Percentiles rank a stretch among this genome's conserved stretches.
Conservation (phyloP, 2,113 vertebrate genomes). For the Semnopithecus entellus region DNA sequence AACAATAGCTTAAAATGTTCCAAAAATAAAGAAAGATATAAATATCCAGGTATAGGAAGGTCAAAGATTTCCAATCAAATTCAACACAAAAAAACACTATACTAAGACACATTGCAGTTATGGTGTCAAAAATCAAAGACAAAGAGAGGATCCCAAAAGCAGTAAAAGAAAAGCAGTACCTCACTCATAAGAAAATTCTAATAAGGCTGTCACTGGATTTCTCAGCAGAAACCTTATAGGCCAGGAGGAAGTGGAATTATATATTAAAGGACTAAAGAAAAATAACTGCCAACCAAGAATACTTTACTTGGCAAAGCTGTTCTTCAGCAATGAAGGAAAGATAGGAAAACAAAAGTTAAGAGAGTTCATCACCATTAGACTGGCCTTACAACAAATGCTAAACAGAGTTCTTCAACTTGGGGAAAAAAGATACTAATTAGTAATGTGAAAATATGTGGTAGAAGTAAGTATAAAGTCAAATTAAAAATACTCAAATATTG, state of each 20-base stretch:
- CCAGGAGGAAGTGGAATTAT: background rate
- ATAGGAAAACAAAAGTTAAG: background rate
- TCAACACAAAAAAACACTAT: background rate
- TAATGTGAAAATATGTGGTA: background rate
- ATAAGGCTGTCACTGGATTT: background rate
- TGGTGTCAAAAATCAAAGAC: background rate
- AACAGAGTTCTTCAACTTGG: background rate
- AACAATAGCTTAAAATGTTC: background rate
- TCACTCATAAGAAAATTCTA: background rate
- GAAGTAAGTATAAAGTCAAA: background rate
- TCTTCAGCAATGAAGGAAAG: background rate
- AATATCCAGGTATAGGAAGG: background rate
- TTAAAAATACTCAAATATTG: background rate
- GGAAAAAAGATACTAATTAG: background rate
- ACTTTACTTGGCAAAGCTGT: background rate
- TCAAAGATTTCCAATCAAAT: background rate
- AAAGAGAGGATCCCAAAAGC: background rate
- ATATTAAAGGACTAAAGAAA: background rate
- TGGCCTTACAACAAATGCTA: background rate
- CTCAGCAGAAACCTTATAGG: background rate
- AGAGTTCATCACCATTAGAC: background rate
- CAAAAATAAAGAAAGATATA: background rate
- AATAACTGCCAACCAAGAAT: background rate
- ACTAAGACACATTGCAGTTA: background rate
- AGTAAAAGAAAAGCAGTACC: background rate